phyloP scores from a whole-genome alignment of 2,888 invertebrate species.

The Micoletzkya japonica region DNA sequence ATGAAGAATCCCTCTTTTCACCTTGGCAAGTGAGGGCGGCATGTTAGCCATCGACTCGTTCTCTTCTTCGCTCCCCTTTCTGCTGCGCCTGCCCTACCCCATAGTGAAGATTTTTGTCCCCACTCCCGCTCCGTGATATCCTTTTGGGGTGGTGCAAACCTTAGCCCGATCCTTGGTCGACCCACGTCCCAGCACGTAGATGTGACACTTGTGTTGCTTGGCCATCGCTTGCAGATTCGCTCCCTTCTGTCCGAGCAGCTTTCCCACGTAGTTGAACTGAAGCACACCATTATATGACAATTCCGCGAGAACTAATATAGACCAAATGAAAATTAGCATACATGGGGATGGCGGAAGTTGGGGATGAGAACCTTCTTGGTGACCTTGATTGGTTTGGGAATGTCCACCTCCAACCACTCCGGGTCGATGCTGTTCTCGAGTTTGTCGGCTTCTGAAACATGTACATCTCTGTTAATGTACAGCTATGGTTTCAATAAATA shows the following conservation, averaged over 20 bases:
- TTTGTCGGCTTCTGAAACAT: slow-evolving; percentile 50
- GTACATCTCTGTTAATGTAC: neutral
- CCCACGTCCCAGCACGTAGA: slow-evolving; percentile 63
- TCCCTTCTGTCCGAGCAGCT: slow-evolving; percentile 63
- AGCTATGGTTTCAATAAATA: neutral
- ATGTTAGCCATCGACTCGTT: no score
- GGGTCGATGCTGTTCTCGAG: slow-evolving; percentile 61
- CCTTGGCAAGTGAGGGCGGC: no score
- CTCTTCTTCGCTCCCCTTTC: no score
- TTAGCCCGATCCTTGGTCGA: slow-evolving; percentile 61
- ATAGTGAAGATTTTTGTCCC: neutral
- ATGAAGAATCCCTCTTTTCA: no score
- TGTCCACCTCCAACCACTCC: slow-evolving; percentile 63
- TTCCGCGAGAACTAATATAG: no score
- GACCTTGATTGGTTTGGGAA: slow-evolving; percentile 60
- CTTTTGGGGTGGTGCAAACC: no score
- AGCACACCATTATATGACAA: no score
- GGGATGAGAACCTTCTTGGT: slow-evolving; percentile 62
- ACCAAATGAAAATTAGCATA: slow-evolving; percentile 35
- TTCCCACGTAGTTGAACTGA: slow-evolving; percentile 64
- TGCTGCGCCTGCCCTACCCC: neutral
- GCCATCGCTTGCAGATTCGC: slow-evolving; percentile 61
- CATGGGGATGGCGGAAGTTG: slow-evolving; percentile 60
- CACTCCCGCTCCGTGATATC: neutral
- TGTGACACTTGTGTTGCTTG: slow-evolving; percentile 61